Evolutionary conservation across 2,888 invertebrate species (phyloP), one percentile per base, ranked within the genome.

Genomic region (Heteromyza rotundicornis): DNA sequence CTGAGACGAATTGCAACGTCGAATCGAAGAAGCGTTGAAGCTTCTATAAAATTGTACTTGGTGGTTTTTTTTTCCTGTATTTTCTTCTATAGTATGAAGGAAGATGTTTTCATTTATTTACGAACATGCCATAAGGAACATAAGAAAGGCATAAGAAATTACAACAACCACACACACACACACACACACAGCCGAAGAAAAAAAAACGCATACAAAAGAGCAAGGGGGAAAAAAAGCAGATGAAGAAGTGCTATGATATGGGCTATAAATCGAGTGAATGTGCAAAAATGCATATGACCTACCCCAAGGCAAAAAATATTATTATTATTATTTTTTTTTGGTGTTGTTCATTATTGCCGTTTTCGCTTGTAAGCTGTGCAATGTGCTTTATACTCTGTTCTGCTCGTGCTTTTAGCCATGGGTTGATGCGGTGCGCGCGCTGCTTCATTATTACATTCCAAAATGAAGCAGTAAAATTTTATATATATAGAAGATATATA

Each of bases 251-350:
- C 5, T n/a, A 14, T 40, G 8, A 40, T 40, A 40, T 40, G 10
- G 16, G 40, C 3, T 19, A 47, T 47, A 47, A 19, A 47, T 47
- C 14, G 7, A 19, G 20, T 57, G 32, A 35, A 50, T 57, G 51
- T 51, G 60, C 60, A 64, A 63, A 62, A 64, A 59, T 70, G 73
- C 70, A 70, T 68, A 73, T 78, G 76, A 76, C 76, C 76, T 77
- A 76, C 78, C 76, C 78, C 78, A 76, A 76, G 76, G 76, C 76
- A 68, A 76, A 76, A 78, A 74, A 67, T 76, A 76, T 76, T 76
- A 77, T 77, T 73, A 70, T 77, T 70, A 62, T 62, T 62, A 62
- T 60, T 63, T 60, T 63, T 59, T 51, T 54, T 64, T 63, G 60
- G 47, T 59, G 20, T 44, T 53, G 50, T 64, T 64, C n/a, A 17